A percentile compares a stretch with the other conserved stretches of the same genome.
Conservation (phyloP, 2,797 vertebrate species). For the Chaetophractus vellerosus region DNA sequence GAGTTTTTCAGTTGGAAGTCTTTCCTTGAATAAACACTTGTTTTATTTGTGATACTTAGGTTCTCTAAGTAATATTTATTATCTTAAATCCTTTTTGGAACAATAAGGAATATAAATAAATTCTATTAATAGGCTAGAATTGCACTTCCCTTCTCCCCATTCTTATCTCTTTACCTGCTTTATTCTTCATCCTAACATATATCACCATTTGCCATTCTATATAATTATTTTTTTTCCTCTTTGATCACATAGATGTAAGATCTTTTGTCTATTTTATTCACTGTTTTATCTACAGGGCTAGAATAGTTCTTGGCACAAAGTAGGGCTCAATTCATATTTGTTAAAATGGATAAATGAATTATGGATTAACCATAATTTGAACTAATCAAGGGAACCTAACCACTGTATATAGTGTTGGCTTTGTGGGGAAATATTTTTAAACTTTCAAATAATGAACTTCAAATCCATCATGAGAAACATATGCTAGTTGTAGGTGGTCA, state of each 20-base stretch:
- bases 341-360: constrained; percentile 41
- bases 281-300: not conserved
- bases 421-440: too few species aligned
- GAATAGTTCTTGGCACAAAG: not conserved
- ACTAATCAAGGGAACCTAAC: too few species aligned
- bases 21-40: not conserved
- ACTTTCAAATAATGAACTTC: not conserved
- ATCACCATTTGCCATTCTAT: not conserved
- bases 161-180: not conserved
- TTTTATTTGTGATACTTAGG: constrained; percentile 51
- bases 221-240: not conserved
- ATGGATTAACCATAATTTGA: not conserved
- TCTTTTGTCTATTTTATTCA: constrained; percentile 33
- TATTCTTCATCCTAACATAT: not conserved
- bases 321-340: constrained; percentile 2
- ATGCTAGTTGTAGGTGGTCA: constrained; percentile 11
- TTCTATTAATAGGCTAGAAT: constrained; percentile 28
- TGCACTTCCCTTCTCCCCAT: not conserved
- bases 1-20: constrained; percentile 8
- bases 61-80: not conserved
- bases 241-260: not conserved
- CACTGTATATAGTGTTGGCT: too few species aligned
- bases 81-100: constrained; percentile 41
- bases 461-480: not conserved
- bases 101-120: not conserved